phyloP scores from a whole-genome alignment of 1,140 invertebrate genomes.

The Mylabris phalerata region DNA sequence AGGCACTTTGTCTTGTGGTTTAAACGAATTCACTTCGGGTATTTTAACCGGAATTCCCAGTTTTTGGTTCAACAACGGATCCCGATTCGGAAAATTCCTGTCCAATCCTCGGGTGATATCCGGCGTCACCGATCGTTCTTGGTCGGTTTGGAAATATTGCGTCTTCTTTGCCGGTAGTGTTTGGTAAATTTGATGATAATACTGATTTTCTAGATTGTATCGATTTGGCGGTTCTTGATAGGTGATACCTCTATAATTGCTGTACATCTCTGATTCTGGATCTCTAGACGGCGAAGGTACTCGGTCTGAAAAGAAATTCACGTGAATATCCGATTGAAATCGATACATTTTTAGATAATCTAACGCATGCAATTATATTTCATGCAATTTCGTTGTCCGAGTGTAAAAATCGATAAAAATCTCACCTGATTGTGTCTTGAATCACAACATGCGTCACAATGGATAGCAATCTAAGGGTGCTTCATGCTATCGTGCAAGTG shows the following conservation, averaged over 20 bases:
- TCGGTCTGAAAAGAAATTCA: conserved; percentile 34
- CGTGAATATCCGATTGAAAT: no score
- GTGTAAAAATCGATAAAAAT: conserved; percentile 9
- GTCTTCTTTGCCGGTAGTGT: conserved; percentile 36
- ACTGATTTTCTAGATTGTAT: conserved; percentile 6
- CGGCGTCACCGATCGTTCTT: conserved; percentile 50
- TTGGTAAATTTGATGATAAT: conserved; percentile 26
- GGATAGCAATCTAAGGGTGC: conserved; percentile 11
- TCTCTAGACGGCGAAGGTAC: conserved; percentile 27
- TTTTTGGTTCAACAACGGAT: conserved; percentile 18
- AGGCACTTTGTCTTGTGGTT: conserved; percentile 18
- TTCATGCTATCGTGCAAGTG: conserved; percentile 14
- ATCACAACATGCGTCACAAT: conserved; percentile 8
- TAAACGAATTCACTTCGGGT: conserved; percentile 24
- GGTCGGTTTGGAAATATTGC: conserved; percentile 37
- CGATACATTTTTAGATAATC: no score
- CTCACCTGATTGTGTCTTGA: conserved; percentile 9
- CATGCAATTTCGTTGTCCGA: neutral
- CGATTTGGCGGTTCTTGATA: neutral
- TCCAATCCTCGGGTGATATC: conserved; percentile 49
- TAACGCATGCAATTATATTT: no score
- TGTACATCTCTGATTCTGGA: conserved; percentile 22
- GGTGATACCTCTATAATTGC: conserved; percentile 4
- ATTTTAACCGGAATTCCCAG: conserved; percentile 34
- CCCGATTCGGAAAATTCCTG: conserved; percentile 2